A percentile compares a stretch with the other conserved stretches of the same genome.
Conservation (phyloP, 2,113 vertebrate species). For the Apteryx mantelli region DNA sequence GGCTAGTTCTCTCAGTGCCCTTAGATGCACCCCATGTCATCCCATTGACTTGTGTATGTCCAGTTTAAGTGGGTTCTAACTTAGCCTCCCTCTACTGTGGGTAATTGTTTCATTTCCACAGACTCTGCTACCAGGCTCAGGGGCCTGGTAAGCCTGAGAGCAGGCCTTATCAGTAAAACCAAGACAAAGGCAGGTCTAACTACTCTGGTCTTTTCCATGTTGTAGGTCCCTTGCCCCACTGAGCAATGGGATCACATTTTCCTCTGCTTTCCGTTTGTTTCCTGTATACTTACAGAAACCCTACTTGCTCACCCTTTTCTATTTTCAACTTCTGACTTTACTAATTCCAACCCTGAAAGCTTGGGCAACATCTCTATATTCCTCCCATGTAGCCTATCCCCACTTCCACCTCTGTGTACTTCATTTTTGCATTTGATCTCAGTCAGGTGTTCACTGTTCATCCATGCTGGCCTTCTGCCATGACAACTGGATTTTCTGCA, state of each 20-base stretch:
- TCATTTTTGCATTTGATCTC: not conserved
- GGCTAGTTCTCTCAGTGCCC: not conserved
- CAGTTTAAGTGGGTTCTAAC: not conserved
- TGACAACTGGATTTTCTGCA: not conserved
- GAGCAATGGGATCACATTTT: not conserved
- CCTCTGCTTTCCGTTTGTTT: not conserved
- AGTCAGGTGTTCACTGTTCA: not conserved
- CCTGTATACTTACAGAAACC: not conserved
- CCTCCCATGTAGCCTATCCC: not conserved
- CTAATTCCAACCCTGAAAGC: not conserved
- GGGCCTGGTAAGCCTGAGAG: not conserved
- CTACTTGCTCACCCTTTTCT: not conserved
- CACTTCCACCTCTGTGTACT: not conserved
- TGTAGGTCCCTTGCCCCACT: not conserved
- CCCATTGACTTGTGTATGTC: not conserved
- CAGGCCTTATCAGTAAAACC: not conserved
- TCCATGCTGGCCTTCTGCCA: not conserved
- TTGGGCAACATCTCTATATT: not conserved
- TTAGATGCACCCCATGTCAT: not conserved
- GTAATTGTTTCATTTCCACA: not conserved
- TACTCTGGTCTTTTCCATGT: not conserved
- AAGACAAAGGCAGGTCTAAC: not conserved
- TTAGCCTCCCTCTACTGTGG: not conserved
- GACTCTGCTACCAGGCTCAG: not conserved
- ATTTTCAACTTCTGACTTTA: not conserved